Conservation (phyloP, 2,888 invertebrate species). For the Emesis castigata region DNA sequence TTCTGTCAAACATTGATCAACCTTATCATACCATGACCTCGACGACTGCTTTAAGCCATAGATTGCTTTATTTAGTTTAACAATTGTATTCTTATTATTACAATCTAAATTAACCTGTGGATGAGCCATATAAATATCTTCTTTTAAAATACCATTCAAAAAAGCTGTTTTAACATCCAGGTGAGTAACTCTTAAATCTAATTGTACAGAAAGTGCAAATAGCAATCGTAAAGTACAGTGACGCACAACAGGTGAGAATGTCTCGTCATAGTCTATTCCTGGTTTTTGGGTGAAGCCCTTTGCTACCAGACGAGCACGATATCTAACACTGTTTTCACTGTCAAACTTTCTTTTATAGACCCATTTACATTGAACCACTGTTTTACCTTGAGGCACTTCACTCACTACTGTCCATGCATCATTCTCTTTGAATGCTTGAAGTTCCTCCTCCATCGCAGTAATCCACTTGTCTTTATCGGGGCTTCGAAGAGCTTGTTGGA, state of each 20-base stretch:
- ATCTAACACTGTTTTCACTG: conserved; percentile 34
- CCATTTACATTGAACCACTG: conserved; percentile 9
- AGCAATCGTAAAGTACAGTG: background rate
- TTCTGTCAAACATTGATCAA: too few species aligned
- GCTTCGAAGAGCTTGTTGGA: background rate
- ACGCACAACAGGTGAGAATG: conserved; percentile 39
- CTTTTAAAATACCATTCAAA: conserved; percentile 8
- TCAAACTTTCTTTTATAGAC: background rate
- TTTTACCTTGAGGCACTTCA: background rate
- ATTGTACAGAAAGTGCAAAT: conserved; percentile 5
- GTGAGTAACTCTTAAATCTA: background rate
- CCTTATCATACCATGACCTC: too few species aligned
- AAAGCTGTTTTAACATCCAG: background rate
- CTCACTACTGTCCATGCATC: conserved; percentile 1
- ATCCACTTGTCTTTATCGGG: conserved; percentile 7
- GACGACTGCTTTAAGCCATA: too few species aligned
- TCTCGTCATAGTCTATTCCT: conserved; percentile 44
- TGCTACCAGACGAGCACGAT: conserved; percentile 42
- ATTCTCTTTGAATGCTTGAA: conserved; percentile 3
- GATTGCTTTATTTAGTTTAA: too few species aligned
- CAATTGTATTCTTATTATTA: background rate
- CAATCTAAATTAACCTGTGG: background rate
- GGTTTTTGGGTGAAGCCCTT: conserved; percentile 41
- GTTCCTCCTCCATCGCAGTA: background rate
- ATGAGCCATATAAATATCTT: conserved; percentile 4